Conservation (phyloP, 2,113 vertebrate species). For the Pycnonotus jocosus region DNA sequence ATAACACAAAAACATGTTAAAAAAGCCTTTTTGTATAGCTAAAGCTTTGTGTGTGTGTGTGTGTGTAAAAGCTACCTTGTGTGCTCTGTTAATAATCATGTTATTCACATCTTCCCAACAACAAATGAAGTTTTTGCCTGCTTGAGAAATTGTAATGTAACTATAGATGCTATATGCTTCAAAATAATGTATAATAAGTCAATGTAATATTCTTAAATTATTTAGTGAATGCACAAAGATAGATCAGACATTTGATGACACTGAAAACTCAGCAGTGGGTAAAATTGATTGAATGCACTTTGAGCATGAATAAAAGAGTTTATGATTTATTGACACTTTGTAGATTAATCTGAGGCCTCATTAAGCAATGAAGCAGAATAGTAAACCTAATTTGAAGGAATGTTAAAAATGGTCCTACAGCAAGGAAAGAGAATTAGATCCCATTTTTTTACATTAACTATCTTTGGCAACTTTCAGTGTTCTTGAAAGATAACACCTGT, state of each 20-base stretch:
- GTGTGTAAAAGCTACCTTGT: not conserved
- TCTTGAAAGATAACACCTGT: not conserved
- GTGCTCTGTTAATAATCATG: not conserved
- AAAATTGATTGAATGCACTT: conserved; percentile 63
- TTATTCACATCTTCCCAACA: not conserved
- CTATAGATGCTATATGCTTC: not conserved
- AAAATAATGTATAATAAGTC: conserved; percentile 50
- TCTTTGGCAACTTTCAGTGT: not conserved
- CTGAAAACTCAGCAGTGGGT: conserved; percentile 42
- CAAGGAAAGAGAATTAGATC: not conserved
- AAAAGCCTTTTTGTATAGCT: not conserved
- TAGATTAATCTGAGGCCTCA: conserved; percentile 57
- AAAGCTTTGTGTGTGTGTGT: not conserved
- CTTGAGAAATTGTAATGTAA: conserved; percentile 33
- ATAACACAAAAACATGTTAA: not conserved
- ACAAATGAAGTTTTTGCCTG: not conserved
- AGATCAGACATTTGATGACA: conserved; percentile 53
- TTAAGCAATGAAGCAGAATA: conserved; percentile 17
- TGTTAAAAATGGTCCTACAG: not conserved
- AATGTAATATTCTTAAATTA: conserved; percentile 56
- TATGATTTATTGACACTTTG: conserved; percentile 63
- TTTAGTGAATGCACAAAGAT: conserved; percentile 52
- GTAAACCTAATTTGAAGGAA: conserved; percentile 11
- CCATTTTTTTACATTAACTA: not conserved
- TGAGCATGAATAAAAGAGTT: conserved; percentile 55